These are phyloP conservation scores for Mastomys coucha DNA, from an alignment of 2,113 vertebrate species.

Conservation along the genomic window DNA sequence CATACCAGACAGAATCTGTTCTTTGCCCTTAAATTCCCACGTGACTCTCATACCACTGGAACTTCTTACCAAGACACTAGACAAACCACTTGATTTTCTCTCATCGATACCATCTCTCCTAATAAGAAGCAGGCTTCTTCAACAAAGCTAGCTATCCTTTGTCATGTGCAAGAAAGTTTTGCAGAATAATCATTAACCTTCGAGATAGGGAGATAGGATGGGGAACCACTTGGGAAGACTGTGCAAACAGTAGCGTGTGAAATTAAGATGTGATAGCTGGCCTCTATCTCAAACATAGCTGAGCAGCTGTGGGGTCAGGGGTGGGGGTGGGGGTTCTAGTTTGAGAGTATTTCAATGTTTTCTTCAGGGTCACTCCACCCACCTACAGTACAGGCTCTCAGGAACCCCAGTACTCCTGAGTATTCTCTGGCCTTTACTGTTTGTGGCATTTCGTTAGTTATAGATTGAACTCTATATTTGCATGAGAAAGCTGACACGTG, in stretches of 20 bases:
- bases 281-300: not conserved
- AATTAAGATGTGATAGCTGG: not conserved
- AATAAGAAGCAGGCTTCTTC: not conserved
- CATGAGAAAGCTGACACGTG: not conserved
- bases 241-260: not conserved
- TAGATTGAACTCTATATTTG: not conserved
- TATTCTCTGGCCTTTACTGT: not conserved
- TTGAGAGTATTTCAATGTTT: not conserved
- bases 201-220: not conserved
- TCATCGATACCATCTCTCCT: not conserved
- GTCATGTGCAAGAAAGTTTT: not conserved
- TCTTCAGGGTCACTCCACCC: not conserved
- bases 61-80: slow-evolving; percentile 37
- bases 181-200: not conserved
- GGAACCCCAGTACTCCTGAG: not conserved
- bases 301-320: not conserved
- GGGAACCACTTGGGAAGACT: not conserved
- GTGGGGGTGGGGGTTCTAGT: not conserved
- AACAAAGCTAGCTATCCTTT: not conserved
- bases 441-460: not conserved
- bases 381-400: not conserved
- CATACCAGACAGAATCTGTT: not conserved
- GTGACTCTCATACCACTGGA: not conserved
- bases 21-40: not conserved
- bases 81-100: not conserved